phyloP scores from a whole-genome alignment of 2,113 vertebrate species.

The Tyto alba region DNA sequence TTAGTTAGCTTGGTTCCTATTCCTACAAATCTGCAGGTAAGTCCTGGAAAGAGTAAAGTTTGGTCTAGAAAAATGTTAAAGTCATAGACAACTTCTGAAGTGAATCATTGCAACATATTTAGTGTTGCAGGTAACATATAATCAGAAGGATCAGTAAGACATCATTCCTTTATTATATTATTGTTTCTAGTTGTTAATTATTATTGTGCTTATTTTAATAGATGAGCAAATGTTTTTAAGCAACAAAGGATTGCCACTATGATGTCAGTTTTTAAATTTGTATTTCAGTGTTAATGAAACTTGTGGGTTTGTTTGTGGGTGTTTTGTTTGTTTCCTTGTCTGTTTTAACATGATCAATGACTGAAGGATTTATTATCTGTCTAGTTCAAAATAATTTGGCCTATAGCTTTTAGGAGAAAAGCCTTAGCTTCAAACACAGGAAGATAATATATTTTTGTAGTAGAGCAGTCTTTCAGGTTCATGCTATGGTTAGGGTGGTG shows the following conservation, averaged over 20 bases:
- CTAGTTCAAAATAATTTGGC: not conserved
- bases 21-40: not conserved
- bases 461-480: not conserved
- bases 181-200: not conserved
- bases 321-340: not conserved
- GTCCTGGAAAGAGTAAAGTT: not conserved
- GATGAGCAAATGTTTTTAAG: not conserved
- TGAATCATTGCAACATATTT: not conserved
- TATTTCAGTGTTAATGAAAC: not conserved
- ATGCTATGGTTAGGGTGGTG: not conserved
- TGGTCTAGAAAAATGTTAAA: not conserved
- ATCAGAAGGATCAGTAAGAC: not conserved
- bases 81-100: not conserved
- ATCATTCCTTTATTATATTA: not conserved
- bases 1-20: not conserved
- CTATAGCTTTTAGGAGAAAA: not conserved
- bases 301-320: not conserved
- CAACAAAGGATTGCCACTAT: not conserved
- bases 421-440: not conserved
- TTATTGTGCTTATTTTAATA: not conserved
- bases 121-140: not conserved
- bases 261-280: not conserved
- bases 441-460: not conserved
- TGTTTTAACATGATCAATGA: no score
- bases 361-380: not conserved